phyloP scores from a whole-genome alignment of 1,140 invertebrate species.

The Sarcophaga bullata region DNA sequence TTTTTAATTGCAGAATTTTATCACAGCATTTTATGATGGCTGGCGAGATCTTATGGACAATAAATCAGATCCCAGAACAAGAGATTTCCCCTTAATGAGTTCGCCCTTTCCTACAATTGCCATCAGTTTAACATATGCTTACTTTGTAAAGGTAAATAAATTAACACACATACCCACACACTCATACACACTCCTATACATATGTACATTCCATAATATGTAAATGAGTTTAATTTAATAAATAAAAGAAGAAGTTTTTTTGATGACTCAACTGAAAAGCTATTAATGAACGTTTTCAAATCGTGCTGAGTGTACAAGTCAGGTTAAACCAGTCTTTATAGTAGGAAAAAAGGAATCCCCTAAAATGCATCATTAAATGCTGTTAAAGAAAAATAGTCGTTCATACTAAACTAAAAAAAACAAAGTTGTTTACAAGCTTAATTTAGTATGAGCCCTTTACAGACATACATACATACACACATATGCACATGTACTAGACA shows the following conservation, averaged over 20 bases:
- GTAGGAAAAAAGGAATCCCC: not conserved
- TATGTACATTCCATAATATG: too few relatives aligned
- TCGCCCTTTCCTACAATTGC: conserved; percentile 81
- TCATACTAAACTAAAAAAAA: not conserved
- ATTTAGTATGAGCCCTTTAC: too few relatives aligned
- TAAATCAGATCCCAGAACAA: conserved; percentile 82
- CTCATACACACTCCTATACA: not conserved
- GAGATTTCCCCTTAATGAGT: conserved; percentile 85
- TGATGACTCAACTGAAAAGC: too few relatives aligned
- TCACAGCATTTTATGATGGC: conserved; percentile 67
- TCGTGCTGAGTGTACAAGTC: not conserved
- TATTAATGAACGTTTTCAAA: not conserved
- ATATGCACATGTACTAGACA: not conserved
- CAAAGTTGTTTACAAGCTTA: too few relatives aligned
- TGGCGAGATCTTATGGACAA: conserved; percentile 79
- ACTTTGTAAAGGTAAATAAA: conserved; percentile 76
- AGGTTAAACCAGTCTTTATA: not conserved
- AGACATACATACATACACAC: not conserved
- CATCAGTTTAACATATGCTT: conserved; percentile 81
- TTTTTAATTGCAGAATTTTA: conserved; percentile 57
- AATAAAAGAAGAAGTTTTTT: too few relatives aligned
- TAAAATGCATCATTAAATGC: not conserved
- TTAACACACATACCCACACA: not conserved
- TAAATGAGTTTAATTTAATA: too few relatives aligned
- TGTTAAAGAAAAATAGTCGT: not conserved